Evolutionary conservation across 2,797 vertebrate species (phyloP).

Genomic region (Mionectes olivaceus): DNA sequence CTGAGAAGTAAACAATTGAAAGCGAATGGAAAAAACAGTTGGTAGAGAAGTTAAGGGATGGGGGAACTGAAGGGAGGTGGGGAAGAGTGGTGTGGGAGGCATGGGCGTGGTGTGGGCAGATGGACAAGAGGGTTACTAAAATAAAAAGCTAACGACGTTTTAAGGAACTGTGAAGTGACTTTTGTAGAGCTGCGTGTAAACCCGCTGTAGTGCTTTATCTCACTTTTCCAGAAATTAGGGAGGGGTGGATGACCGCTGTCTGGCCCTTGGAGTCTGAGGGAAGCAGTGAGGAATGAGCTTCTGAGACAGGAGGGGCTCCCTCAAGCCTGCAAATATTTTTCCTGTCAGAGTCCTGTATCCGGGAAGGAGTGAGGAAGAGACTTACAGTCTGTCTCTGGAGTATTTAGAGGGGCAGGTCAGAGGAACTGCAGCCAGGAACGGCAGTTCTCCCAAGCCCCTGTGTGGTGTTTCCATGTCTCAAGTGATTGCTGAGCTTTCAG

Average conservation of each 20-base stretch:
- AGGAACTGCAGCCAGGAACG: not conserved
- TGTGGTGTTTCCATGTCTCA: not conserved
- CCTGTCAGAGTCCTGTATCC: not conserved
- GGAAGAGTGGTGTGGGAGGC: not conserved
- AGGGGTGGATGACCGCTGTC: accelerated
- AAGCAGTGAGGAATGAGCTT: not conserved
- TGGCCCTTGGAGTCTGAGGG: not conserved
- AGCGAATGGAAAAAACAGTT: not conserved
- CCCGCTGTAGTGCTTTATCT: not conserved
- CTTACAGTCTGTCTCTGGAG: not conserved
- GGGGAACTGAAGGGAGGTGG: too few relatives aligned
- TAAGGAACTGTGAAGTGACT: not conserved
- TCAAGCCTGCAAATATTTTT: not conserved
- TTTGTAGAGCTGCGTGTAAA: not conserved
- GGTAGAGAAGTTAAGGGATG: not conserved
- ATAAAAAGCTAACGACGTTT: not conserved
- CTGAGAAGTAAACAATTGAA: not conserved
- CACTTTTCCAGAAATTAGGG: not conserved
- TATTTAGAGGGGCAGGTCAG: not conserved
- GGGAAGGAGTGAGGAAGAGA: not conserved
- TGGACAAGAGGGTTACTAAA: not conserved
- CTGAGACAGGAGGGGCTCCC: not conserved
- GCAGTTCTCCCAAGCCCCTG: not conserved
- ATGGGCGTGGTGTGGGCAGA: not conserved
- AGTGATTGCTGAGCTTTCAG: not conserved